These are phyloP conservation scores for Amitus sp. DNA, from an alignment of 2,888 invertebrate genomes.

Conservation along the genomic window DNA sequence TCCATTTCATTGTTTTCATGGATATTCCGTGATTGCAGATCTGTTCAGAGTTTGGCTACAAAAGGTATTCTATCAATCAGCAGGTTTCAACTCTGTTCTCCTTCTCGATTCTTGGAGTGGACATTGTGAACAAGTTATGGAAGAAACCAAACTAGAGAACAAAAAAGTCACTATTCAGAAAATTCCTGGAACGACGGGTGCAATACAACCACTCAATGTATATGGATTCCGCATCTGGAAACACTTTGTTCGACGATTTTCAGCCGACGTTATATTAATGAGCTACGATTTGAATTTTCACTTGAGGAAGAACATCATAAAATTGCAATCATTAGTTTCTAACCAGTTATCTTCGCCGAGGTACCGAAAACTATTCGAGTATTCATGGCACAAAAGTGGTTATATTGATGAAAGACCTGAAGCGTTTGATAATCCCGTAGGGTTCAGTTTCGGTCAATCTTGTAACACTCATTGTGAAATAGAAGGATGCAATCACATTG, in stretches of 20 bases:
- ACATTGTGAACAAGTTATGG: neutral
- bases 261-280: neutral
- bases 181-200: neutral
- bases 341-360: neutral
- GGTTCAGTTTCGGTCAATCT: neutral
- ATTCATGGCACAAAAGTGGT: neutral
- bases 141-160: neutral
- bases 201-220: neutral
- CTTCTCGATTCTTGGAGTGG: neutral
- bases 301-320: neutral
- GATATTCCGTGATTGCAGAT: too few relatives aligned
- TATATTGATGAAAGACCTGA: neutral
- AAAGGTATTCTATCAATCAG: too few relatives aligned
- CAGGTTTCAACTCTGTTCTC: too few relatives aligned
- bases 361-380: neutral
- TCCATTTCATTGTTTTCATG: too few relatives aligned
- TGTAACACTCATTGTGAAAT: neutral
- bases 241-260: neutral
- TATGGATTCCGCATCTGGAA: neutral
- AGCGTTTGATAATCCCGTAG: neutral
- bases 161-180: neutral
- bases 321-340: neutral
- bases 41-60: too few relatives aligned
- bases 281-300: neutral
- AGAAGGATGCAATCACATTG: neutral